These are phyloP conservation scores for Cheilosia variabilis DNA, from an alignment of 2,888 invertebrate genomes.

Conservation along the genomic window DNA sequence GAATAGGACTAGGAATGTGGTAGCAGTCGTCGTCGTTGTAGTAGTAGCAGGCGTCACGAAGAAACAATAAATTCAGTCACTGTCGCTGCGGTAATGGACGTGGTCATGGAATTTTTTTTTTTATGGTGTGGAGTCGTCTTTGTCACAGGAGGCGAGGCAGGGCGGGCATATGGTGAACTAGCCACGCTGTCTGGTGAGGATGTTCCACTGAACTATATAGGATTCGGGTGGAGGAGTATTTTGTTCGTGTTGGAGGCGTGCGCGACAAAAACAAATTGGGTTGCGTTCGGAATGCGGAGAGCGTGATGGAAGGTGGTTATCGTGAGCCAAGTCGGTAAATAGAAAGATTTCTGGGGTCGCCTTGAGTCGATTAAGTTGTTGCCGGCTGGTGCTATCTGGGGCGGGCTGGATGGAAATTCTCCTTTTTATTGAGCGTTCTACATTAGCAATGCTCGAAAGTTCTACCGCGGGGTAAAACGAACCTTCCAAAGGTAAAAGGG, in stretches of 20 bases:
- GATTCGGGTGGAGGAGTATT: slow-evolving; percentile 3
- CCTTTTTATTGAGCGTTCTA: too few species aligned
- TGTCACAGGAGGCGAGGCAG: not conserved
- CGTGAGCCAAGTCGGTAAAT: slow-evolving; percentile 48
- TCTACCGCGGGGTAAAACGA: not conserved
- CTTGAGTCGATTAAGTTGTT: not conserved
- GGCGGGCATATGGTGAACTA: not conserved
- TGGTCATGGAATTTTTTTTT: slow-evolving; percentile 63
- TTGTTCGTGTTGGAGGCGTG: slow-evolving; percentile 15
- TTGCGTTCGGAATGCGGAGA: slow-evolving; percentile 55
- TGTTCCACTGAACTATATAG: slow-evolving; percentile 70
- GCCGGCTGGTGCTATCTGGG: not conserved
- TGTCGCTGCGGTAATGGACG: slow-evolving; percentile 66
- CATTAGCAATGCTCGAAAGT: too few species aligned
- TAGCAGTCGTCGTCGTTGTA: slow-evolving; percentile 33
- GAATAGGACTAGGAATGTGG: slow-evolving; percentile 71
- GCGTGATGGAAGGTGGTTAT: slow-evolving; percentile 53
- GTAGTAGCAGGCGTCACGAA: slow-evolving; percentile 62
- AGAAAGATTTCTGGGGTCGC: slow-evolving; percentile 35
- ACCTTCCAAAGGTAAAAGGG: too few species aligned
- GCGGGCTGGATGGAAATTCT: not conserved
- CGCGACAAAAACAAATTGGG: slow-evolving; percentile 57
- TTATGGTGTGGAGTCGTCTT: not conserved
- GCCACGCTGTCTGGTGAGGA: slow-evolving; percentile 67
- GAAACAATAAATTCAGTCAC: slow-evolving; percentile 71